Conservation (phyloP, 2,113 vertebrate genomes). For the Fulmarus glacialis region DNA sequence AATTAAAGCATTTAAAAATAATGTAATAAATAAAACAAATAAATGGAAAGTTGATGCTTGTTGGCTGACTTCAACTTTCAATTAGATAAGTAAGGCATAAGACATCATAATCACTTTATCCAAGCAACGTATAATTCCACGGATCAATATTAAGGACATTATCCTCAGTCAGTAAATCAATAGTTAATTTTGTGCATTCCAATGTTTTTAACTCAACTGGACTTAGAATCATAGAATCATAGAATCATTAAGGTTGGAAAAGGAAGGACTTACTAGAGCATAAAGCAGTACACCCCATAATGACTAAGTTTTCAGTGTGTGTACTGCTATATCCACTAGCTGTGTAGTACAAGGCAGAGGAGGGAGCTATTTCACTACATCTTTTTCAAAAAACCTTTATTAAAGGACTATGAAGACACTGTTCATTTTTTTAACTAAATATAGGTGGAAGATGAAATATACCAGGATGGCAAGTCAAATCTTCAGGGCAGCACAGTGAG, state of each 20-base stretch:
- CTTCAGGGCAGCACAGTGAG: background rate
- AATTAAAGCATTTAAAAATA: background rate
- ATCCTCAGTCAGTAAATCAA: background rate
- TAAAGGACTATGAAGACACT: background rate
- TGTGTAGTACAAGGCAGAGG: background rate
- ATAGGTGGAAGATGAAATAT: background rate
- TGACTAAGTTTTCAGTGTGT: background rate
- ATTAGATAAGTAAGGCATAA: background rate
- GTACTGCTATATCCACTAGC: background rate
- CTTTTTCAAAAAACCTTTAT: background rate
- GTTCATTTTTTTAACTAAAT: background rate
- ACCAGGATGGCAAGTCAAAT: background rate
- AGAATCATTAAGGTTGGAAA: no score
- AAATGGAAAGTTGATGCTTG: background rate
- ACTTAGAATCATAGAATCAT: no score
- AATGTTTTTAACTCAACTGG: background rate
- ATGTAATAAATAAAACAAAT: background rate
- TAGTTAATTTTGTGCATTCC: constrained; percentile 9
- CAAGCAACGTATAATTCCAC: background rate
- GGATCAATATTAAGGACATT: background rate
- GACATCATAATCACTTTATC: background rate
- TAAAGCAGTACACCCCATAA: background rate
- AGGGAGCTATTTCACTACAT: background rate
- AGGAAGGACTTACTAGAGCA: background rate
- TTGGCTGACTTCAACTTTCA: background rate